These are phyloP conservation scores for Mormyrus proboscirostris DNA, from an alignment of 2,797 vertebrate genomes.

Conservation along the genomic window DNA sequence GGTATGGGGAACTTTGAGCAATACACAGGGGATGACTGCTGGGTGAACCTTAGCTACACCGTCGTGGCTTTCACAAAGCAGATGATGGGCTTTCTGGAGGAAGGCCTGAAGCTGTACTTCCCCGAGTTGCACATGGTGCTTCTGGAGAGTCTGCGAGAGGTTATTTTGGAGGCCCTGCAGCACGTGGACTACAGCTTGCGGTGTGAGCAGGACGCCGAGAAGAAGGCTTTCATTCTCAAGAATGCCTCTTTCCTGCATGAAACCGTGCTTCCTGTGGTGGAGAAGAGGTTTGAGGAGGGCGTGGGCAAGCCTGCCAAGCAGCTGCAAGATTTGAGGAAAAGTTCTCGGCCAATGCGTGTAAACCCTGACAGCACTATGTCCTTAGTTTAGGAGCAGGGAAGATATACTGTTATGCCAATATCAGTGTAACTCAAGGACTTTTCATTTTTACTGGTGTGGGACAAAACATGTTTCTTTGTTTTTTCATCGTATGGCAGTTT, in stretches of 20 bases:
- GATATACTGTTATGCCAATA: neutral
- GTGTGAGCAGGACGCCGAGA: conserved; percentile 92
- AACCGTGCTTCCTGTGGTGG: conserved; percentile 90
- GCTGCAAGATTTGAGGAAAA: conserved; percentile 88
- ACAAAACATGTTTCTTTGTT: neutral
- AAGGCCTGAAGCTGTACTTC: conserved; percentile 91
- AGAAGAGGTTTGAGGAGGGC: conserved; percentile 86
- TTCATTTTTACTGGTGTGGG: neutral
- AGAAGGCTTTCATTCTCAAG: conserved; percentile 85
- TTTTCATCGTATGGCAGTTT: neutral
- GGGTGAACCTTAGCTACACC: conserved; percentile 97
- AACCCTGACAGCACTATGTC: conserved; percentile 95
- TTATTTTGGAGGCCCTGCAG: conserved; percentile 90
- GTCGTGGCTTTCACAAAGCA: conserved; percentile 98
- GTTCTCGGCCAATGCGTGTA: conserved; percentile 72
- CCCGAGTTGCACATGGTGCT: conserved; percentile 97
- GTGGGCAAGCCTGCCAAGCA: conserved; percentile 97
- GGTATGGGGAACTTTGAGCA: conserved; percentile 80
- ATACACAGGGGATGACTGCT: conserved; percentile 93
- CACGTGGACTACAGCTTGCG: conserved; percentile 96
- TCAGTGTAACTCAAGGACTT: neutral
- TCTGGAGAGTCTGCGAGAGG: conserved; percentile 88
- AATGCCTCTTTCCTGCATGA: conserved; percentile 94
- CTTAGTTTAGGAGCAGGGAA: conserved; percentile 67
- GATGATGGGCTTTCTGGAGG: conserved; percentile 93